A percentile compares a stretch with the other conserved stretches of the same genome.
Evolutionary conservation across 2,888 invertebrate genomes (phyloP).

Genomic region (Caenorhabditis sinica): DNA sequence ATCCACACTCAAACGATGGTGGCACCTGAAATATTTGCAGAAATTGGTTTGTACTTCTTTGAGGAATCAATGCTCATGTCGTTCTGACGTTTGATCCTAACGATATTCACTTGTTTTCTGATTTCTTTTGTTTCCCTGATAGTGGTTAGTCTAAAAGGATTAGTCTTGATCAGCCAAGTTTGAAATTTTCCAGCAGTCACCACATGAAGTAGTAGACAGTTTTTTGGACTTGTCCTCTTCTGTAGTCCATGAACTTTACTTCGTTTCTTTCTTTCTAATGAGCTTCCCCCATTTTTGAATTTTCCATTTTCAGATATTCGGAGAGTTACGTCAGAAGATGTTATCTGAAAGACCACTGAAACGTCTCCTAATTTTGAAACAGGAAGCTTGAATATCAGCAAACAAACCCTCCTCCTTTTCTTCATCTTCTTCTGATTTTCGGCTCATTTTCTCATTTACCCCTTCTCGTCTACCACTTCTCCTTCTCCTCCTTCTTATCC

Average conservation of each 20-base stretch:
- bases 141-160: not conserved
- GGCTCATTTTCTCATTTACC: conserved; percentile 22
- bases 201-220: too few relatives aligned
- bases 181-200: not conserved
- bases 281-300: not conserved
- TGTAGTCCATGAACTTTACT: too few relatives aligned
- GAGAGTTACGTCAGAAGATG: not conserved
- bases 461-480: not conserved
- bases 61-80: conserved; percentile 17
- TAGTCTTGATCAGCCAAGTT: not conserved
- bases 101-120: conserved; percentile 18
- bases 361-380: conserved; percentile 10
- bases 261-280: not conserved
- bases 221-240: too few relatives aligned
- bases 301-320: too few relatives aligned
- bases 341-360: not conserved
- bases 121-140: not conserved
- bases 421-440: not conserved
- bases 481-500: not conserved
- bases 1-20: not conserved
- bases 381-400: not conserved
- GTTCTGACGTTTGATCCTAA: conserved; percentile 19
- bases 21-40: conserved; percentile 21
- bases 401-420: conserved; percentile 2
- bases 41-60: not conserved